Base-by-base conservation (phyloP, 2,113 vertebrate species). In the Epinephelus cyanopodus region DNA sequence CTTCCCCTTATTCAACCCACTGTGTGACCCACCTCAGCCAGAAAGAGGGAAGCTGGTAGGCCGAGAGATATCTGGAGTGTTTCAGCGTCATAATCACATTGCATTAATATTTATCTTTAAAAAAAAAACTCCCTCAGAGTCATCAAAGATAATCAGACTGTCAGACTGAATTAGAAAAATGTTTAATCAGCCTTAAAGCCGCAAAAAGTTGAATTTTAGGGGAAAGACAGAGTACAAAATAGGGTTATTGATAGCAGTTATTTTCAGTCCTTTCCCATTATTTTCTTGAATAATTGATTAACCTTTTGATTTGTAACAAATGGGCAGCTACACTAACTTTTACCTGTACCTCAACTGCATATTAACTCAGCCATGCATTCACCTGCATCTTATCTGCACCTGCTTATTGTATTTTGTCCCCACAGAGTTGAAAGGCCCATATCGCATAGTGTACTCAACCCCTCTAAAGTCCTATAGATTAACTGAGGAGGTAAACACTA, bases 1-100 rank as follows among this genome's bases (percentile, higher is more conserved):
- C 68, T 77, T 86, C 61, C 53, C 48, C 27, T 65, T 42, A 77
- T 74, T 89, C 77, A 88, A 63, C 74, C 23, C 60, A 76, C 61
- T 21, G 54, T 73, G 62, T 15, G 83, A 58, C 57, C 53, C 23
- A 47, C 65, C 47, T 53, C 82, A 60, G 15, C 8, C 48, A 50
- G 48, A 7, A 1, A 50, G 10, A 52, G 25, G 23, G 42, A 48
- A 70, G 23, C 9, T 5, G 4, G 53, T 23, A 33, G 47, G 61
- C n/a, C 5, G 50, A 71, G 33, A 37, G 33, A 60, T n/a, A 56
- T 45, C 19, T 74, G 60, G 3, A 56, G 78, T 56, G 48, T 74
- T 17, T 78, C 52, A 64, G 6, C 2, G 2, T 78, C 60, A 33
- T 4, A 23, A 54, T 42, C 47, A 37, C 17, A 27, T 45, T 61